Percentiles rank a stretch among this genome's conserved stretches.
Conservation (phyloP, 2,797 vertebrate species). For the Microhierax caerulescens region DNA sequence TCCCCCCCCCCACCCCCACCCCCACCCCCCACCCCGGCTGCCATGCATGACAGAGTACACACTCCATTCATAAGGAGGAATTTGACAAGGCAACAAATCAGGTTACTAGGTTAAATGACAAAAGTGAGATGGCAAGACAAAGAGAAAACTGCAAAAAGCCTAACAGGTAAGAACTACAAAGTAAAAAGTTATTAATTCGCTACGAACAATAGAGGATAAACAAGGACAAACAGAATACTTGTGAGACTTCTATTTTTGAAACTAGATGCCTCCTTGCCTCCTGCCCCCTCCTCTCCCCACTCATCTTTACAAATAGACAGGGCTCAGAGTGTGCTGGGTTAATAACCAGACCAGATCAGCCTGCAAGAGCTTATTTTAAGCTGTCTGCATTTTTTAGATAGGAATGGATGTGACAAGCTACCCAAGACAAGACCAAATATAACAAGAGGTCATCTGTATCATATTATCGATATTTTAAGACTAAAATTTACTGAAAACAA, state of each 20-base stretch:
- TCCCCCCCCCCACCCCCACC: no score
- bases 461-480: not conserved
- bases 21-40: no score
- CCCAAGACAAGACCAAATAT: not conserved
- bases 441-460: not conserved
- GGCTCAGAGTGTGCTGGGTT: conserved; percentile 16
- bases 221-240: not conserved
- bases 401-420: not conserved
- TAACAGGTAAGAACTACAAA: not conserved
- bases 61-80: not conserved
- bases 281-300: not conserved
- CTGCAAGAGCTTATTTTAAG: conserved; percentile 39
- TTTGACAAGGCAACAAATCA: not conserved
- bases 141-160: not conserved
- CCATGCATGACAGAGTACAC: not conserved
- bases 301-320: not conserved
- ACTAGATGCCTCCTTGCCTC: not conserved
- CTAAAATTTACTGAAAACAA: not conserved
- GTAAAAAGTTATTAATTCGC: no score
- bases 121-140: not conserved
- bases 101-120: not conserved
- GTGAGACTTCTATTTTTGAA: not conserved
- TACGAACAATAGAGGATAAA: not conserved
- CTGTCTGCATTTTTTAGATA: conserved; percentile 50
- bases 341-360: conserved; percentile 45